Evolutionary conservation across 1,140 invertebrate species (phyloP).

Genomic region (Grapholita molesta): DNA sequence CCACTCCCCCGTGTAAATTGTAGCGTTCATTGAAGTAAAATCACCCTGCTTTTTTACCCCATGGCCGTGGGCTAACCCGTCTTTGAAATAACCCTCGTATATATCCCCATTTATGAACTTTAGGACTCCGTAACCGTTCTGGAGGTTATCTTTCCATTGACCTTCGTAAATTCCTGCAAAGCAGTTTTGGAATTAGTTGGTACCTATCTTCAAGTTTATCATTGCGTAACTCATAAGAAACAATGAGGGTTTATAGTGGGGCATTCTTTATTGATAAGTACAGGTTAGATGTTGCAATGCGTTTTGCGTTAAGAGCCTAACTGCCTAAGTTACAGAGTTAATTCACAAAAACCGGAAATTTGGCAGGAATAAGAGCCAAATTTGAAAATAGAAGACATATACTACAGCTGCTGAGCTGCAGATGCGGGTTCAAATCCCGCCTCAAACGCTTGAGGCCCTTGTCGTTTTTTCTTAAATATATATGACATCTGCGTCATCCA

Average conservation of each 20-base stretch:
- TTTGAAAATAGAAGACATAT: too few species aligned
- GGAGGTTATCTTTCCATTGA: constrained; percentile 89
- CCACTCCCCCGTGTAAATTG: constrained; percentile 93
- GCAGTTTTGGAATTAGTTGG: not conserved
- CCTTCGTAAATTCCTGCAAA: constrained; percentile 86
- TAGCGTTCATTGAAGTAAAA: constrained; percentile 85
- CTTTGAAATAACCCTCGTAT: constrained; percentile 92
- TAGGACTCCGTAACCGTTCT: constrained; percentile 89
- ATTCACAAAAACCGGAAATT: too few species aligned
- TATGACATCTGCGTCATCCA: too few species aligned
- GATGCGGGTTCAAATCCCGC: too few species aligned
- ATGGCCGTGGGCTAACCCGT: constrained; percentile 90
- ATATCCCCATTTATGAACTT: constrained; percentile 84
- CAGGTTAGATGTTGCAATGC: too few species aligned
- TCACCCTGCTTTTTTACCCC: constrained; percentile 89
- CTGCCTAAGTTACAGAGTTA: too few species aligned
- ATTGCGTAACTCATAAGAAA: not conserved
- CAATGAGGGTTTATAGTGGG: not conserved
- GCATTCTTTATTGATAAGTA: too few species aligned
- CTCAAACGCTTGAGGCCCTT: too few species aligned
- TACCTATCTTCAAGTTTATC: not conserved
- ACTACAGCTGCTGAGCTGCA: too few species aligned
- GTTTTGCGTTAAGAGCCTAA: too few species aligned
- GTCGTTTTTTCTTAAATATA: too few species aligned
- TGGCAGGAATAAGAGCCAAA: too few species aligned